Evolutionary conservation across 2,888 invertebrate genomes (phyloP), one percentile per base, ranked within the genome.

Genomic region (Drosophila rellima): DNA sequence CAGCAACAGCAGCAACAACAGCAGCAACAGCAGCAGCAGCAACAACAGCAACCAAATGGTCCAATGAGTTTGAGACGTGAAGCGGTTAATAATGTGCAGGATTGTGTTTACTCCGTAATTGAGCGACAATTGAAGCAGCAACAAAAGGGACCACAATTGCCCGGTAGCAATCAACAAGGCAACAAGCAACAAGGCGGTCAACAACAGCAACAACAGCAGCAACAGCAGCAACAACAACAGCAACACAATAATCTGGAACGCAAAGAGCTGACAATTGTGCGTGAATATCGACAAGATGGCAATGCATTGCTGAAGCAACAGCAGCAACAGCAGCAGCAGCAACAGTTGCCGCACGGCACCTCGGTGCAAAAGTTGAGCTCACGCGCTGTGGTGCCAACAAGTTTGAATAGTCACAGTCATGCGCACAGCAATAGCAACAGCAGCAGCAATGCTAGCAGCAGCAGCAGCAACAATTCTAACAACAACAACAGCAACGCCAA

Each of bases 51-150:
- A 35, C 63, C 37, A 11, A 82, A 82, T 15, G 82, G 82, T 18
- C 82, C 82, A n/a, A 74, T 74, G 26, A 63, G 71, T 11, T 40
- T 91, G 90, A 92, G 92, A 0, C 88, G 85, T 2, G 85, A 81
- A 52, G 70, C 77, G 0, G 85, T 84, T 2, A 84, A 96, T 67
- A 96, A 96, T 55, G 96, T 97, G 18, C 95, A 96, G 78, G 97
- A 97, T 91, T 94, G 97, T 62, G 95, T 97, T 91, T 94, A 95
- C 78, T 96, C 96, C 84, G 96, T 97, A 64, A 97, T 97, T 69
- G 97, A 97, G 92, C 95, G 95, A 91, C 95, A 96, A 77, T 92
- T 97, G 54, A 96, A 96, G 90, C 95, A 95, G 79, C 93, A 94
- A 67, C 95, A 95, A 71, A 93, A 94, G 67, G 94, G 94, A 3